These are phyloP conservation scores for Mohoua ochrocephala DNA, from an alignment of 2,113 vertebrate species.

Conservation along the genomic window DNA sequence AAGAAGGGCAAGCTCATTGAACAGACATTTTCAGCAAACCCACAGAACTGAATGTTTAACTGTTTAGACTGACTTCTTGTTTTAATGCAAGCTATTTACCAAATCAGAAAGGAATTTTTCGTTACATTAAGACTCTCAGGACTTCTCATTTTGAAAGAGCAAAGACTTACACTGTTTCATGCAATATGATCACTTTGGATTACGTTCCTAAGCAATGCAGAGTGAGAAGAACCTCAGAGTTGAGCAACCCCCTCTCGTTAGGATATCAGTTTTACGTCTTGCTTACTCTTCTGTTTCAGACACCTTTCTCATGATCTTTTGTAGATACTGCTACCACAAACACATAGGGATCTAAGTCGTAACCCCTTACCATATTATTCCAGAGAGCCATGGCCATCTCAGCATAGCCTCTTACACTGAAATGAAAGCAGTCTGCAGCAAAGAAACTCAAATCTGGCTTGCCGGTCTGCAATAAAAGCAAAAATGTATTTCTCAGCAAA, in stretches of 20 bases:
- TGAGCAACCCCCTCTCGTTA: neutral
- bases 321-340: neutral
- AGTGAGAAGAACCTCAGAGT: neutral
- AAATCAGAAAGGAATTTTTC: neutral
- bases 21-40: neutral
- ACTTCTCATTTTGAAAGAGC: neutral
- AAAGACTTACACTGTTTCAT: neutral
- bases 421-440: constrained; percentile 88
- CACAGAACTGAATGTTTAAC: neutral
- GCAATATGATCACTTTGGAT: neutral
- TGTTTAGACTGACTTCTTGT: neutral
- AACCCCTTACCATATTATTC: constrained; percentile 90
- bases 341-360: neutral
- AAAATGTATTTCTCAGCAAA: neutral
- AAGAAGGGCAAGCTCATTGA: neutral
- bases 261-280: neutral
- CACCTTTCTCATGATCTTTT: neutral
- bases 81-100: neutral
- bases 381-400: constrained; percentile 87
- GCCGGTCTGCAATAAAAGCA: constrained; percentile 67
- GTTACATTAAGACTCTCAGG: neutral
- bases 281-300: neutral
- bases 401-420: constrained; percentile 83
- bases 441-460: constrained; percentile 82
- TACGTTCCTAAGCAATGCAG: neutral